Conservation (phyloP, 2,888 invertebrate species). For the Protonemura montana region DNA sequence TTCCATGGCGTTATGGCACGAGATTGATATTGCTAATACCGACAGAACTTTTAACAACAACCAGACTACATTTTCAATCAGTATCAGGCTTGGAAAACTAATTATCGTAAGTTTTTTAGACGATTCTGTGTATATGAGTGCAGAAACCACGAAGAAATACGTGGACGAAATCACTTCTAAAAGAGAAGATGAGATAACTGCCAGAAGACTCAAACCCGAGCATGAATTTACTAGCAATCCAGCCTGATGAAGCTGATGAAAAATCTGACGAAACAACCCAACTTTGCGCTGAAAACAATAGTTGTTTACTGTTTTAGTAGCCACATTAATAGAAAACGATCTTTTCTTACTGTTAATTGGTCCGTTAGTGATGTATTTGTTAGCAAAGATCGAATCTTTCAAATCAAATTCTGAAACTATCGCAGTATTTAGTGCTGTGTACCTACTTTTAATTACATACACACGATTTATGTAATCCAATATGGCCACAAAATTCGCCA, state of each 20-base stretch:
- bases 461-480: background rate
- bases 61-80: background rate
- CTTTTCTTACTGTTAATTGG: too few species aligned
- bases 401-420: background rate
- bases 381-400: background rate
- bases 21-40: background rate
- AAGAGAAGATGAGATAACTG: background rate
- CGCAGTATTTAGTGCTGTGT: background rate
- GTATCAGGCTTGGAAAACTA: background rate
- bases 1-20: background rate
- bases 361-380: background rate
- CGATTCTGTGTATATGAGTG: background rate
- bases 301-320: background rate
- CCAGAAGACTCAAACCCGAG: background rate
- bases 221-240: background rate
- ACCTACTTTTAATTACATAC: background rate
- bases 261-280: background rate
- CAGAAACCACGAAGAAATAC: background rate
- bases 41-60: background rate
- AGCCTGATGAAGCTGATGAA: background rate
- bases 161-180: background rate
- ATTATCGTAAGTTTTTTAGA: background rate
- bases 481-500: too few species aligned
- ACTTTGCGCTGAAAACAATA: background rate
- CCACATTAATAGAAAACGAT: background rate